Percentiles rank a stretch among this genome's conserved stretches.
phyloP scores from a whole-genome alignment of 2,797 vertebrate genomes.

The Arrhamphus sclerolepis region DNA sequence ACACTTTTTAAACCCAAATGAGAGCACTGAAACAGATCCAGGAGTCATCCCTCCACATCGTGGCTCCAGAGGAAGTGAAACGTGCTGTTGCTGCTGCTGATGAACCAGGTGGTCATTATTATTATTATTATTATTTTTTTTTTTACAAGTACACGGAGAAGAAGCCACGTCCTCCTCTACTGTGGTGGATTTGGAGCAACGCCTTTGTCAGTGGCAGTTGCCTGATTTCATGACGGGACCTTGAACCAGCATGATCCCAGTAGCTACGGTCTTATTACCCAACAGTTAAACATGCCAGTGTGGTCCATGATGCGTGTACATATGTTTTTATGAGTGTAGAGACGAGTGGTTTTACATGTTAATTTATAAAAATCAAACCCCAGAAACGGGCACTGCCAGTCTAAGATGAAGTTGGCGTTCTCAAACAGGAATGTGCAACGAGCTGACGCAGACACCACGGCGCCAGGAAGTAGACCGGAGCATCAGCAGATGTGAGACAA shows the following conservation, averaged over 20 bases:
- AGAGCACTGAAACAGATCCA: constrained; percentile 1
- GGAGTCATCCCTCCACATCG: constrained; percentile 1
- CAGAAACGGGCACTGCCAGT: constrained; percentile 6
- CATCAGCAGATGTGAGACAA: background rate
- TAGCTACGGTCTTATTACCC: constrained; percentile 7
- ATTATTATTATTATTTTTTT: too few species aligned
- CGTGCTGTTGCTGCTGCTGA: constrained; percentile 10
- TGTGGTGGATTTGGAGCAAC: constrained; percentile 2
- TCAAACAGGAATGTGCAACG: constrained; percentile 36
- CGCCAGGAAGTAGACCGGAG: constrained; percentile 2
- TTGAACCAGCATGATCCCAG: background rate
- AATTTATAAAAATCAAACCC: constrained; percentile 12
- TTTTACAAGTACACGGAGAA: constrained; percentile 9
- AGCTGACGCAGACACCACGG: background rate
- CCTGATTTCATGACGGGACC: background rate
- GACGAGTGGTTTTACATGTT: constrained; percentile 7
- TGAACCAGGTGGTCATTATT: constrained; percentile 9
- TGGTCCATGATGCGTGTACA: background rate
- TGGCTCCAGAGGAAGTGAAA: background rate
- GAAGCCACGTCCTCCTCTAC: background rate
- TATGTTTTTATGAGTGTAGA: constrained; percentile 15
- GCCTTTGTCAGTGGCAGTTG: constrained; percentile 26
- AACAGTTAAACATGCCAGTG: background rate
- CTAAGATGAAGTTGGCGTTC: background rate
- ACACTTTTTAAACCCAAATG: constrained; percentile 28